A percentile compares a stretch with the other conserved stretches of the same genome.
Evolutionary conservation across 2,888 invertebrate genomes (phyloP).

Genomic region (Ecliptopera silaceata): DNA sequence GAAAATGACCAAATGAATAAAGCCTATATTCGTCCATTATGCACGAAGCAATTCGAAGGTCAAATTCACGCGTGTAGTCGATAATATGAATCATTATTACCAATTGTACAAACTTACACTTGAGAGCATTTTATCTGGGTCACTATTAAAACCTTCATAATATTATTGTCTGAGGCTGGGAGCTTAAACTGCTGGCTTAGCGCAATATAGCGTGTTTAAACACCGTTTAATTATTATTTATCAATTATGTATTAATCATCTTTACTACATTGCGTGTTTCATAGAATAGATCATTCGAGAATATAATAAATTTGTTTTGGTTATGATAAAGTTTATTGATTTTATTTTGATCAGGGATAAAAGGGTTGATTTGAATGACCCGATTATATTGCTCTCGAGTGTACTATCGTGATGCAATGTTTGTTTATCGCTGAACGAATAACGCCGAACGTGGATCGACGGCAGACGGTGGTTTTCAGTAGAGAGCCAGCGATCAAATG

Average conservation of each 20-base stretch:
- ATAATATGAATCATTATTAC: constrained; percentile 17
- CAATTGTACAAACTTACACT: constrained; percentile 3
- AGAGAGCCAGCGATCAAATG: background rate
- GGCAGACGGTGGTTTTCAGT: constrained; percentile 9
- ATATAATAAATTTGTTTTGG: too few relatives aligned
- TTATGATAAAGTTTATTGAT: background rate
- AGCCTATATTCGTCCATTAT: background rate
- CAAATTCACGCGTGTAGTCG: background rate
- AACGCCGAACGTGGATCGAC: constrained; percentile 2
- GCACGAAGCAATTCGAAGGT: constrained; percentile 13
- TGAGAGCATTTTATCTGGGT: background rate
- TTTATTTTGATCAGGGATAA: too few relatives aligned
- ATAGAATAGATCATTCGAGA: too few relatives aligned
- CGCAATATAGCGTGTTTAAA: background rate
- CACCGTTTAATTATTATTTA: background rate
- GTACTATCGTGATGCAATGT: constrained; percentile 18
- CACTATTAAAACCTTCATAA: background rate
- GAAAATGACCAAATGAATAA: background rate
- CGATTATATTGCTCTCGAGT: background rate
- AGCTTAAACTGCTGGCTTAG: too few relatives aligned
- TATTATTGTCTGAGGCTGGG: too few relatives aligned
- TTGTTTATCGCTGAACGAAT: constrained; percentile 17
- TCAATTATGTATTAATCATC: too few relatives aligned
- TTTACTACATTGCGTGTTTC: too few relatives aligned
- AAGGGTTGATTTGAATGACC: too few relatives aligned